These are phyloP conservation scores for Danionella dracula DNA, from an alignment of 2,797 vertebrate genomes.

Conservation along the genomic window DNA sequence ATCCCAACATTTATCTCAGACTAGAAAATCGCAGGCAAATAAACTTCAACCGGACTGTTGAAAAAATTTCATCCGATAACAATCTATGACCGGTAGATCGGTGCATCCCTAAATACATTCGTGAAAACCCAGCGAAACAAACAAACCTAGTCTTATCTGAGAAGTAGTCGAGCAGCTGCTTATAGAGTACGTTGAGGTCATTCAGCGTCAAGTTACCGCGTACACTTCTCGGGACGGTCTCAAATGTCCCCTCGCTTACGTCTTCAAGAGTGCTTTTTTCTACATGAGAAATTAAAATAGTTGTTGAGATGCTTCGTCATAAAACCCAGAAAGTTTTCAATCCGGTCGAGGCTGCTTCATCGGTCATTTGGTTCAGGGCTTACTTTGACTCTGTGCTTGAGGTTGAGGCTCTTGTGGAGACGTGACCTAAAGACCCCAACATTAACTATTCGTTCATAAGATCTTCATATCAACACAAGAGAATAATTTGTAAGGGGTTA, in stretches of 20 bases:
- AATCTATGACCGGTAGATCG: too few relatives aligned
- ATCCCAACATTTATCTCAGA: too few relatives aligned
- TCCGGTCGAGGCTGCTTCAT: background rate
- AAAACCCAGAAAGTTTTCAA: background rate
- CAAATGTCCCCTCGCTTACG: constrained; percentile 47
- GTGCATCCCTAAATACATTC: too few relatives aligned
- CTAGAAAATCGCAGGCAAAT: too few relatives aligned
- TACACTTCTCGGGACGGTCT: constrained; percentile 44
- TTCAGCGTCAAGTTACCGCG: constrained; percentile 50
- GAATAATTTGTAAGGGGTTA: too few relatives aligned
- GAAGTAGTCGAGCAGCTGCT: constrained; percentile 55
- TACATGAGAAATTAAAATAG: constrained; percentile 2
- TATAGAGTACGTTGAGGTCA: constrained; percentile 54
- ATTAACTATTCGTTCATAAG: too few relatives aligned
- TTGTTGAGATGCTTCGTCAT: background rate
- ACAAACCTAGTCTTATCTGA: constrained; percentile 50
- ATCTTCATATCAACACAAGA: too few relatives aligned
- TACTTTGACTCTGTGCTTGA: constrained; percentile 37
- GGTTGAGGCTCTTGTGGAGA: constrained; percentile 3
- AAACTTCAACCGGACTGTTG: too few relatives aligned
- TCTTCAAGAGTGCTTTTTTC: constrained; percentile 32
- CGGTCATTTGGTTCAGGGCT: constrained; percentile 9
- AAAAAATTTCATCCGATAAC: too few relatives aligned
- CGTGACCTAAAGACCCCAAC: background rate
- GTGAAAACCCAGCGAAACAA: background rate